phyloP scores from a whole-genome alignment of 30 jellyfish, hydroid and myxozoan genomes.

The Aurelia sp. region DNA sequence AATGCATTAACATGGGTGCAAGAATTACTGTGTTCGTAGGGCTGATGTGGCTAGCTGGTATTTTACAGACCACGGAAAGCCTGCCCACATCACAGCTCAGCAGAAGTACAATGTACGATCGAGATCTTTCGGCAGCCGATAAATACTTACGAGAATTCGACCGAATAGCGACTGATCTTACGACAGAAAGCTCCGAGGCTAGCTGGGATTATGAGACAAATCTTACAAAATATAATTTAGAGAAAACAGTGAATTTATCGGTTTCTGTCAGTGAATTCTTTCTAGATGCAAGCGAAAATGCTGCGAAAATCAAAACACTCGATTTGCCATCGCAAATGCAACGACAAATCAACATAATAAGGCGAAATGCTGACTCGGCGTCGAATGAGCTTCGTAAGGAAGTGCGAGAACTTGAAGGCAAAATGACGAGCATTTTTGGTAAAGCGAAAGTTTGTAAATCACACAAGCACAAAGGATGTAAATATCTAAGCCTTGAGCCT shows the following conservation, averaged over 20 bases:
- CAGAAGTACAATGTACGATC: conserved; percentile 72
- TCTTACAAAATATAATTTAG: conserved; percentile 78
- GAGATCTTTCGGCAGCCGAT: conserved; percentile 78
- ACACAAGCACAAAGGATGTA: conserved; percentile 24
- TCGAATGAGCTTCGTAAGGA: conserved; percentile 84
- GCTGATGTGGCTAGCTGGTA: background rate
- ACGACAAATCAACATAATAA: conserved; percentile 83
- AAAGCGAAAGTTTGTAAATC: conserved; percentile 82
- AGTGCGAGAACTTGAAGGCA: conserved; percentile 83
- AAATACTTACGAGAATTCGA: conserved; percentile 73
- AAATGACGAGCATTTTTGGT: conserved; percentile 92
- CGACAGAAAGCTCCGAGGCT: conserved; percentile 73
- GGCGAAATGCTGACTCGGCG: conserved; percentile 96
- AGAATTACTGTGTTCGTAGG: background rate
- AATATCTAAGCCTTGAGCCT: conserved; percentile 67
- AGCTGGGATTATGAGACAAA: conserved; percentile 95
- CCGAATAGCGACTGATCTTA: conserved; percentile 66
- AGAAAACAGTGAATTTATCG: conserved; percentile 78
- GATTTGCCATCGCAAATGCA: conserved; percentile 85
- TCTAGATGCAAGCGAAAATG: conserved; percentile 76
- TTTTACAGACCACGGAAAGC: background rate
- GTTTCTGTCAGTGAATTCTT: conserved; percentile 74
- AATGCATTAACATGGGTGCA: background rate
- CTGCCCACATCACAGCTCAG: conserved; percentile 33
- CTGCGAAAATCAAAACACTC: conserved; percentile 63